Base-by-base conservation (phyloP, 2,888 invertebrate species). In the Brassicogethes aeneus region DNA sequence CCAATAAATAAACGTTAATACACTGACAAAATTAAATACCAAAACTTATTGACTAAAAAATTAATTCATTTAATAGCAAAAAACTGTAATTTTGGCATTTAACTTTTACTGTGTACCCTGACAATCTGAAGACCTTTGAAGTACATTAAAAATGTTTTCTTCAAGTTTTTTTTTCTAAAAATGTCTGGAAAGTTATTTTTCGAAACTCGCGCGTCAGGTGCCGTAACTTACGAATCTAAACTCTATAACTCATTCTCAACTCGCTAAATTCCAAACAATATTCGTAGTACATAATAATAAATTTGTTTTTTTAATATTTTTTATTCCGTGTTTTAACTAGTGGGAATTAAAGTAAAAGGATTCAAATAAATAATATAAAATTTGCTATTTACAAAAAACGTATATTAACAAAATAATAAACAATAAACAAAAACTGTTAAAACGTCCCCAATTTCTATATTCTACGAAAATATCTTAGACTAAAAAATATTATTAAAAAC, bases 261-360 rank as follows among this genome's bases (percentile, higher is more conserved):
- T 43, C 38, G 34, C 40, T 45, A 44, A 45, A 37, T 48, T 42
- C 45, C 44, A 49, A 51, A 51, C 47, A 46, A 44, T 50, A 50
- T 46, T 41, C 49, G n/a, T n/a, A n/a, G n/a, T n/a, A n/a, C 37
- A 42, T 54, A 23, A 23, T 23, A 7, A 52, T 52, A 50, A 43
- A 50, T 39, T 42, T 47, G 47, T 48, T 41, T 14, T n/a, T 7
- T 7, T 23, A 23, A 23, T 23, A 23, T 23, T 37, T 34, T 33
- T 41, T 39, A 3, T 30, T 45, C 40, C 36, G 45, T 45, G 45
- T 42, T 47, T 41, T 39, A 34, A 17, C 39, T 45, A 40, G 35
- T 29, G 15, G 36, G 16, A 17, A 12, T 17, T 15, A 16, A 39
- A 13, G 3, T 36, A 40, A 36, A 39, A 40, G 43, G 34, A 43